Percentiles rank a stretch among this genome's conserved stretches.
These are phyloP conservation scores for Siderastrea radians DNA, from an alignment of 92 coral and sea anemone species.

Conservation along the genomic window DNA sequence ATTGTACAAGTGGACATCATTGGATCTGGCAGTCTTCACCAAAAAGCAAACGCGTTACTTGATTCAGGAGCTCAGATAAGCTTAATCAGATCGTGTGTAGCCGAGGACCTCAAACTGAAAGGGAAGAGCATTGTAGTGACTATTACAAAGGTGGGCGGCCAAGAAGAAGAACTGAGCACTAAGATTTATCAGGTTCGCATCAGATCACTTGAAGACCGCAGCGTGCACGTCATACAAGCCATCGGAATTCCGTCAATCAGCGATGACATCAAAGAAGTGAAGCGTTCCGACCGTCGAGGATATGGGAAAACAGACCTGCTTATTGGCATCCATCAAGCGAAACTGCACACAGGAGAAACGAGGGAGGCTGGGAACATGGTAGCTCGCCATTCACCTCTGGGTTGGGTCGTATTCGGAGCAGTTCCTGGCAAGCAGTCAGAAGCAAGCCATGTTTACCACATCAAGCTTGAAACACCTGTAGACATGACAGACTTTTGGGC, in stretches of 20 bases:
- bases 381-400: constrained; percentile 68
- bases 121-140: constrained; percentile 46
- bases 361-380: constrained; percentile 54
- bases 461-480: constrained; percentile 51
- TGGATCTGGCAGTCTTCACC: too few species aligned
- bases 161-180: constrained; percentile 62
- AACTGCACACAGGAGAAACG: constrained; percentile 69
- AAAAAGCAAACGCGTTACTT: constrained; percentile 42
- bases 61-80: constrained; percentile 71
- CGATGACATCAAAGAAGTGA: constrained; percentile 24
- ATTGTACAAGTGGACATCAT: too few species aligned
- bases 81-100: constrained; percentile 51
- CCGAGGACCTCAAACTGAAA: constrained; percentile 46
- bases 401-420: constrained; percentile 79
- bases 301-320: constrained; percentile 59
- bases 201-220: constrained; percentile 27
- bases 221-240: constrained; percentile 28
- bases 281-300: constrained; percentile 34
- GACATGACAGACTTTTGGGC: constrained; percentile 69
- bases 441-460: constrained; percentile 18
- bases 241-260: constrained; percentile 61
- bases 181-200: constrained; percentile 58
- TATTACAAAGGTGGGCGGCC: constrained; percentile 77
- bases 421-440: constrained; percentile 51
- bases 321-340: constrained; percentile 72